Evolutionary conservation across 2,888 invertebrate species (phyloP).

Genomic region (Acrobasis suavella): DNA sequence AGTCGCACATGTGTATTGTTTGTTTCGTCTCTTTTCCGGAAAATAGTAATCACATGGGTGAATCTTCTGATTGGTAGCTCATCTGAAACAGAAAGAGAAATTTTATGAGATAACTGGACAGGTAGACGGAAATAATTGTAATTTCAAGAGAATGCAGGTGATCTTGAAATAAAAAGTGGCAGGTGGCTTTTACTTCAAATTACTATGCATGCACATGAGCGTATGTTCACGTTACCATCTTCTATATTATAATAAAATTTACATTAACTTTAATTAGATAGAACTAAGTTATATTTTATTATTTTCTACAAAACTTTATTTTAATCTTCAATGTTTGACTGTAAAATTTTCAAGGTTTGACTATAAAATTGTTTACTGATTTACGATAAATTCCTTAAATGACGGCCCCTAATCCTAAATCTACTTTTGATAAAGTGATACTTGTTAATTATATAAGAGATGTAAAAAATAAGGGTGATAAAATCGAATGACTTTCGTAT

Average conservation of each 20-base stretch:
- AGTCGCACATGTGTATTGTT: constrained; percentile 39
- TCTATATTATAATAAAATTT: neutral
- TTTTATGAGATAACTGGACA: constrained; percentile 22
- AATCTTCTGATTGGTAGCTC: constrained; percentile 38
- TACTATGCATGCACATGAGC: neutral
- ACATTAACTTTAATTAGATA: neutral
- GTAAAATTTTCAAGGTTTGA: too few relatives aligned
- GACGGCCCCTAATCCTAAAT: too few relatives aligned
- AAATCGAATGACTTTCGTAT: too few relatives aligned
- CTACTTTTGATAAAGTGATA: too few relatives aligned
- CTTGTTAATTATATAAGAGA: too few relatives aligned
- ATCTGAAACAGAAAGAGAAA: constrained; percentile 53
- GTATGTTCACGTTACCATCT: neutral
- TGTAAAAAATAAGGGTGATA: too few relatives aligned
- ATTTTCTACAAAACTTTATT: too few relatives aligned
- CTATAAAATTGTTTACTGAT: too few relatives aligned
- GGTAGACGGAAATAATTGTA: constrained; percentile 20
- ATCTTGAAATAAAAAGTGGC: constrained; percentile 7
- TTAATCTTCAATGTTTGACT: too few relatives aligned
- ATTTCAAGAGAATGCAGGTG: neutral
- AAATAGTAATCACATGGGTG: constrained; percentile 34
- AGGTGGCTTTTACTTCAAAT: constrained; percentile 6
- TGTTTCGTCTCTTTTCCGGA: constrained; percentile 30
- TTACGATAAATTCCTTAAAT: too few relatives aligned
- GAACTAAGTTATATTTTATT: neutral